These are phyloP conservation scores for Monarcha castaneiventris DNA, from an alignment of 2,113 vertebrate genomes.

Conservation along the genomic window DNA sequence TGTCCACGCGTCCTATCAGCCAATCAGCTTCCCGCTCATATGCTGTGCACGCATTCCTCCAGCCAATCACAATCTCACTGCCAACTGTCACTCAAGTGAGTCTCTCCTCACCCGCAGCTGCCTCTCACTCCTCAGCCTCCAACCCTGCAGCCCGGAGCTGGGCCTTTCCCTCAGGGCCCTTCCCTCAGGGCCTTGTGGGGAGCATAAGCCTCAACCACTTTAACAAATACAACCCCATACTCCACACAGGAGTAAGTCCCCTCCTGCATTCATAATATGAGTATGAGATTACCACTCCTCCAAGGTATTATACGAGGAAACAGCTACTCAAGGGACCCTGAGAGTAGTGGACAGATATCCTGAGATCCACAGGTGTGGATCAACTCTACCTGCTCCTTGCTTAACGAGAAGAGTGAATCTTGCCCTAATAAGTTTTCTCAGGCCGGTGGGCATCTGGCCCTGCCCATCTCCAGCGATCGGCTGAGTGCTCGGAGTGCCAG, in stretches of 20 bases:
- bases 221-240: no score
- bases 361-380: neutral
- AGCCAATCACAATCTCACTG: no score
- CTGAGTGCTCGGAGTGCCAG: neutral
- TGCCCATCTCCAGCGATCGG: accelerated
- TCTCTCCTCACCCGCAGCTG: no score
- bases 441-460: neutral
- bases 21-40: no score
- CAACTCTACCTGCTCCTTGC: neutral
- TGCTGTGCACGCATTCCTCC: no score
- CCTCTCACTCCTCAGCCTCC: no score
- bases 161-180: no score
- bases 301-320: neutral
- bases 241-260: neutral
- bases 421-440: neutral
- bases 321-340: neutral
- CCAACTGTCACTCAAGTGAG: no score
- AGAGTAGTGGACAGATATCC: neutral
- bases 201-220: no score
- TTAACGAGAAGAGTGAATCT: neutral
- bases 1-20: no score
- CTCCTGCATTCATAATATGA: neutral
- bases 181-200: no score
- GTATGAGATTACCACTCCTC: neutral
- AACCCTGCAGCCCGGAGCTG: no score